These are phyloP conservation scores for Spilarctia lutea DNA, from an alignment of 2,888 invertebrate genomes.

Conservation along the genomic window DNA sequence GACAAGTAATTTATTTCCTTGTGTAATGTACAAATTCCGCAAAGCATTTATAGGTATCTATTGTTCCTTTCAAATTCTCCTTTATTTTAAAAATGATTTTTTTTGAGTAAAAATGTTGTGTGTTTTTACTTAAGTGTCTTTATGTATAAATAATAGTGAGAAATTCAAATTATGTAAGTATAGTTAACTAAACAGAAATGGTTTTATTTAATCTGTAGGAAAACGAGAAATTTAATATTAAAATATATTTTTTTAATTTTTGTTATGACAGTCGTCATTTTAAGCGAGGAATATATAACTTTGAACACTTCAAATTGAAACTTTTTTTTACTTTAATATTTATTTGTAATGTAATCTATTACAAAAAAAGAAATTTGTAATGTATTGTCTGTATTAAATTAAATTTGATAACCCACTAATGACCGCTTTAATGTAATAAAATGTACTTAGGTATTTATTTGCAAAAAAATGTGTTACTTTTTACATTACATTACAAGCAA, in stretches of 20 bases:
- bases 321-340: constrained; percentile 10
- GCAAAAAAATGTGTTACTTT: background rate
- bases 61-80: constrained; percentile 44
- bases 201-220: constrained; percentile 44
- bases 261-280: constrained; percentile 24
- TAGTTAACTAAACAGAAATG: constrained; percentile 30
- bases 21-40: constrained; percentile 66
- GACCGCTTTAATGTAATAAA: background rate
- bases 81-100: constrained; percentile 34
- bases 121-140: constrained; percentile 30
- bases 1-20: constrained; percentile 43
- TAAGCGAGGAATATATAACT: background rate
- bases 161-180: constrained; percentile 47
- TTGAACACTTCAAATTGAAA: background rate
- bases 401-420: background rate
- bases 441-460: background rate
- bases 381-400: background rate
- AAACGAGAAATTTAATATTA: constrained; percentile 28
- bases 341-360: constrained; percentile 28
- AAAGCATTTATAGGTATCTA: constrained; percentile 72
- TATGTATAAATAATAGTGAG: constrained; percentile 51
- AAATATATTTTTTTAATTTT: constrained; percentile 27
- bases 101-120: constrained; percentile 37
- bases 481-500: constrained; percentile 12
- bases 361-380: background rate